Base-by-base conservation (phyloP, 2,888 invertebrate genomes). In the Melinaea marsaeus region DNA sequence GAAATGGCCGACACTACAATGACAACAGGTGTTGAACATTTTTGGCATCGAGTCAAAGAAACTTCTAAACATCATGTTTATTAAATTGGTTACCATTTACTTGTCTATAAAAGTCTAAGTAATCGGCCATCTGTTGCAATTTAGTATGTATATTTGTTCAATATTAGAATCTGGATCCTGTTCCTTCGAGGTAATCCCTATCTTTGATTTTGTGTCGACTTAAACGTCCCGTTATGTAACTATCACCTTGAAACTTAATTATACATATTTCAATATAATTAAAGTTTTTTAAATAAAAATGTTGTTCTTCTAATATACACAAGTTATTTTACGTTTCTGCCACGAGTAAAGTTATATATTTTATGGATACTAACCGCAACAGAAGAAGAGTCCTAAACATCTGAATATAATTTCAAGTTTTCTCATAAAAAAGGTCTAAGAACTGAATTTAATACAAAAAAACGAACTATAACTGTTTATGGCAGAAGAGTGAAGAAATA, bases 21-120 rank as follows among this genome's bases (percentile, higher is more conserved):
- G 51, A 60, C 55, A 60, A 46, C 60, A 56, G 60, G 55, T 60
- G 60, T 46, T 11, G 46, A 33, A 55, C 45, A 60, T 60, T 47
- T 11, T 56, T 60, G 60, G 60, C 55, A 35, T 2, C 46, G 47
- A 22, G 60, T 55, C 60, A 60, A 35, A 60, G 55, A 55, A 51
- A 32, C 51, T 42, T 42, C 42, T 9, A 11, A 51, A 9, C 51
- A 32, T 9, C 51, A 32, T 51, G 51, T 9, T 51, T 51, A 51
- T 51, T 51, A 32, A 51, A 51, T 32, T 32, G 22, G 32, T 32
- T 32, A 51, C 32, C 7, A 51, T 32, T 51, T 51, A 51, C 7
- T 7, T 51, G 5, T 32, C 7, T 2, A 9, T 51, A 7, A 51
- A 32, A 6, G 51, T 51, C 3, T 32, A 51, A 51, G 32, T 51